Evolutionary conservation across 1,140 invertebrate species (phyloP).

Genomic region (Mercenaria mercenaria): DNA sequence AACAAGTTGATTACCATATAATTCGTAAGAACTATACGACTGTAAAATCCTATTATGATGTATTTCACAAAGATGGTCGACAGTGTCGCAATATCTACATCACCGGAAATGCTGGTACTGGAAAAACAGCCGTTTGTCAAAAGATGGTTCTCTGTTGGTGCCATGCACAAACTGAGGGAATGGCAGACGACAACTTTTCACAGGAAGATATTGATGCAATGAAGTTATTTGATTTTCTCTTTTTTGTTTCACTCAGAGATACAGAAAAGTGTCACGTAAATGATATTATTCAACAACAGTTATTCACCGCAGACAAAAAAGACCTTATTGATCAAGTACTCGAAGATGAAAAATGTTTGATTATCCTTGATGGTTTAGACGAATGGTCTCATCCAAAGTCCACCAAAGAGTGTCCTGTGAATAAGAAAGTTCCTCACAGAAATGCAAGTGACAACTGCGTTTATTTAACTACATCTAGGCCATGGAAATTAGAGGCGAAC

Average conservation of each 20-base stretch:
- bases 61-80: background rate
- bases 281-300: background rate
- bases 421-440: background rate
- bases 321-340: background rate
- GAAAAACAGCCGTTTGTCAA: conserved; percentile 24
- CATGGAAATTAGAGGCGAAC: background rate
- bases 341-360: conserved; percentile 8
- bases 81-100: background rate
- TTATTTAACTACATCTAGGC: background rate
- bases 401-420: background rate
- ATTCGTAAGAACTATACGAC: too few species aligned
- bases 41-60: background rate
- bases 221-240: conserved; percentile 4
- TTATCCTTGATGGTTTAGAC: conserved; percentile 20
- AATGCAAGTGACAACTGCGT: background rate
- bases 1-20: background rate
- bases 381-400: background rate
- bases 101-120: background rate
- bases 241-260: background rate
- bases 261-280: background rate
- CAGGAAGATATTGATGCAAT: background rate
- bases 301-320: background rate
- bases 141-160: background rate
- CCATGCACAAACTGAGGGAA: background rate
- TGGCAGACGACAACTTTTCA: background rate